These are phyloP conservation scores for Sarcophaga rosellei DNA, from an alignment of 2,888 invertebrate species.

Conservation along the genomic window DNA sequence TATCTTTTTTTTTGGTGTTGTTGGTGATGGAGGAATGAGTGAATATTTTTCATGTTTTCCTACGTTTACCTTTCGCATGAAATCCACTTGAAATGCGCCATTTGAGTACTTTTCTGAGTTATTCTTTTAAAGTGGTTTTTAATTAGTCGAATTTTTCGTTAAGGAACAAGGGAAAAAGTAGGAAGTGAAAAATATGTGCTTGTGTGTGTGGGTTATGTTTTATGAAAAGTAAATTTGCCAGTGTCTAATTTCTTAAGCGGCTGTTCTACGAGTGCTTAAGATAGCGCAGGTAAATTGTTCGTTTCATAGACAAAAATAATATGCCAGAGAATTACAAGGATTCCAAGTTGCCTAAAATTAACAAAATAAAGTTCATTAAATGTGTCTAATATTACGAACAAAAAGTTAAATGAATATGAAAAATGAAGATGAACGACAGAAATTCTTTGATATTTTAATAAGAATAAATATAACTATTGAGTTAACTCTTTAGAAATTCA, in stretches of 20 bases:
- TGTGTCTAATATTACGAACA: no score
- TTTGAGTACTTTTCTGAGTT: conserved; percentile 62
- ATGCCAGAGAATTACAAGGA: not conserved
- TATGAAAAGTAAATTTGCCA: conserved; percentile 31
- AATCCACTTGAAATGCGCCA: conserved; percentile 48
- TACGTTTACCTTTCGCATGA: conserved; percentile 15
- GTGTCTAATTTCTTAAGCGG: not conserved
- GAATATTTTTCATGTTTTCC: not conserved
- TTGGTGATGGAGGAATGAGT: no score
- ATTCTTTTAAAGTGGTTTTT: conserved; percentile 64
- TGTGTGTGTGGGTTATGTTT: not conserved
- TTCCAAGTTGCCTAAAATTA: not conserved
- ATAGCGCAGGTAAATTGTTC: not conserved
- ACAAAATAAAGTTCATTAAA: no score
- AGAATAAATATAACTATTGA: no score
- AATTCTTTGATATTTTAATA: no score
- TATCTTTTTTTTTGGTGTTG: conserved; percentile 23
- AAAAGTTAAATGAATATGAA: no score
- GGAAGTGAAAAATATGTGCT: not conserved
- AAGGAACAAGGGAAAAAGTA: not conserved
- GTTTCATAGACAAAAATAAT: not conserved
- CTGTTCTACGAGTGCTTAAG: not conserved
- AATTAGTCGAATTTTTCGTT: conserved; percentile 60
- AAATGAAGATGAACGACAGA: no score
- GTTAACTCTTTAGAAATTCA: no score